phyloP scores from a whole-genome alignment of 1,140 invertebrate genomes.

The Lycorma delicatula region DNA sequence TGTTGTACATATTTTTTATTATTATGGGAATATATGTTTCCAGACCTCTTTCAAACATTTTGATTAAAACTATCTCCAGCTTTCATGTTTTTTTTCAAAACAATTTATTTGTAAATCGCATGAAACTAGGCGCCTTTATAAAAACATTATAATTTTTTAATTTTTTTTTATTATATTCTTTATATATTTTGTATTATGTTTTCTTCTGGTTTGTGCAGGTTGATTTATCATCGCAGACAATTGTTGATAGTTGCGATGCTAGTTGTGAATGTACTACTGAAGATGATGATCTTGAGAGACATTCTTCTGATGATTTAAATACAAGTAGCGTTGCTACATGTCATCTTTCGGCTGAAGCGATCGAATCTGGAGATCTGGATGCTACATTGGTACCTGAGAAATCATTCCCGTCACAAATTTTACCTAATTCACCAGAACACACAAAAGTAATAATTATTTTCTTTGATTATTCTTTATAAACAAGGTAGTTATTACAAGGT shows the following conservation, averaged over 20 bases:
- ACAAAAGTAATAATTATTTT: slow-evolving; percentile 23
- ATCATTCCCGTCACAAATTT: neutral
- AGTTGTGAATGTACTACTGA: slow-evolving; percentile 79
- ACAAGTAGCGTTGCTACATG: slow-evolving; percentile 55
- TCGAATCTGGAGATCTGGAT: slow-evolving; percentile 35
- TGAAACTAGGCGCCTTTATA: no score
- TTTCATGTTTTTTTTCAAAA: no score
- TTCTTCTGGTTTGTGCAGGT: neutral
- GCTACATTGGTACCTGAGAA: slow-evolving; percentile 35
- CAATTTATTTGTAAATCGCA: no score
- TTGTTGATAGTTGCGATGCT: slow-evolving; percentile 66
- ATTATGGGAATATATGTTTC: no score
- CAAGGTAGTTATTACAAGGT: no score
- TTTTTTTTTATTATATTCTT: no score
- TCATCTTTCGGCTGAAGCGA: slow-evolving; percentile 34
- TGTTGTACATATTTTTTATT: no score
- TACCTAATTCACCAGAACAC: slow-evolving; percentile 15
- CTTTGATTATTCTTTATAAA: no score
- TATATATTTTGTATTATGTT: no score
- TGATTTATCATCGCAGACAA: slow-evolving; percentile 21
- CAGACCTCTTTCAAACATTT: no score
- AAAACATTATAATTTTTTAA: no score
- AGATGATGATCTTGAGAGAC: slow-evolving; percentile 54
- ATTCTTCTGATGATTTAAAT: slow-evolving; percentile 62
- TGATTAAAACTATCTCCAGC: no score